Conservation (phyloP, 2,797 vertebrate genomes). For the Acridotheres tristis region DNA sequence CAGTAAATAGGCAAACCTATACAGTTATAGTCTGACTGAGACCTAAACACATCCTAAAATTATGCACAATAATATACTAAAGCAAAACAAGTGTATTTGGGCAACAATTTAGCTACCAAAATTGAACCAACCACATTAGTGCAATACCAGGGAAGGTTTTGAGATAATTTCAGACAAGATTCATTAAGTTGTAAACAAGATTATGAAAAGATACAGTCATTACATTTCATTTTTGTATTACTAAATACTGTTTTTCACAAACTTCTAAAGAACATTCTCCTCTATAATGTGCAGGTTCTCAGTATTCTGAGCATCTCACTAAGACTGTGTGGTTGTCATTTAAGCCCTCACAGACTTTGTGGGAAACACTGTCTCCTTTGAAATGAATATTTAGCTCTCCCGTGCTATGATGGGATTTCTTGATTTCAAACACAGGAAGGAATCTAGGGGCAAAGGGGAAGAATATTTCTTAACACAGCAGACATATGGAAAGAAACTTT, state of each 20-base stretch:
- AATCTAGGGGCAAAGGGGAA: neutral
- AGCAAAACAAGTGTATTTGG: neutral
- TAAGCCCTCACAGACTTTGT: neutral
- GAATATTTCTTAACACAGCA: neutral
- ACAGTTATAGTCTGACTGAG: neutral
- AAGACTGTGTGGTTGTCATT: neutral
- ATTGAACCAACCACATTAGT: neutral
- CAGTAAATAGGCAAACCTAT: neutral
- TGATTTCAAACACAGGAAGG: conserved; percentile 6
- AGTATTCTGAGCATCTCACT: neutral
- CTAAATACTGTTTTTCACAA: neutral
- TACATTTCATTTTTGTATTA: neutral
- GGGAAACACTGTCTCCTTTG: neutral
- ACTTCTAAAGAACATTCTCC: neutral
- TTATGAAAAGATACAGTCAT: neutral
- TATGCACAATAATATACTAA: neutral
- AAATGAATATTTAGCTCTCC: neutral
- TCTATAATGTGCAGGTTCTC: neutral
- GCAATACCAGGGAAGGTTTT: neutral
- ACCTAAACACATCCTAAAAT: neutral
- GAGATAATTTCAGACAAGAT: neutral
- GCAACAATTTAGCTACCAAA: neutral
- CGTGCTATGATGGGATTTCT: neutral
- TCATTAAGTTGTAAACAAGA: neutral
- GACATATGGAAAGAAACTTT: neutral